Percentiles rank a stretch among this genome's conserved stretches.
These are phyloP conservation scores for Pao palembangensis DNA, from an alignment of 2,113 vertebrate genomes.

Conservation along the genomic window DNA sequence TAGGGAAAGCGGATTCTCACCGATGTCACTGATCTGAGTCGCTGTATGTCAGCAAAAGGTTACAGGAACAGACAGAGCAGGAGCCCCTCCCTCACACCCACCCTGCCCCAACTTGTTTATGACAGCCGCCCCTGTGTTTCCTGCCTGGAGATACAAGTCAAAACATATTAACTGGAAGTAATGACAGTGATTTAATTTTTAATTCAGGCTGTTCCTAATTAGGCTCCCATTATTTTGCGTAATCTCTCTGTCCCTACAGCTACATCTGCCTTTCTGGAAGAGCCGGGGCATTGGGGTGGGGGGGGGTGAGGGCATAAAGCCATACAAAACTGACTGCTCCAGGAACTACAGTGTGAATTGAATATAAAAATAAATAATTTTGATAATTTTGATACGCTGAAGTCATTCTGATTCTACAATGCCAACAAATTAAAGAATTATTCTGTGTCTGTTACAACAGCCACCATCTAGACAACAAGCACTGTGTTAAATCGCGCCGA, in stretches of 20 bases:
- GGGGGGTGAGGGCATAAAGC: slow-evolving; percentile 6
- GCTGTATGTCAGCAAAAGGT: slow-evolving; percentile 33
- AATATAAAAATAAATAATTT: slow-evolving; percentile 4
- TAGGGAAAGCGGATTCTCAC: slow-evolving; percentile 5
- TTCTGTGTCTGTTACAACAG: neutral
- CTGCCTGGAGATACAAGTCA: slow-evolving; percentile 51
- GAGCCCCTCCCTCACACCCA: slow-evolving; percentile 25
- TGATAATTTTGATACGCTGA: too few species aligned
- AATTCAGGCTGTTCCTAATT: slow-evolving; percentile 44
- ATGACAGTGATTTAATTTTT: slow-evolving; percentile 54
- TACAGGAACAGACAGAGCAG: slow-evolving; percentile 29
- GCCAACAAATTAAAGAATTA: neutral
- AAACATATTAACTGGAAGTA: slow-evolving; percentile 59
- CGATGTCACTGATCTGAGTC: slow-evolving; percentile 28
- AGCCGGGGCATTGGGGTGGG: neutral
- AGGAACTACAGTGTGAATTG: neutral
- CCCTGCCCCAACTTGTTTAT: neutral
- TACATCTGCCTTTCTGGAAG: slow-evolving; percentile 18
- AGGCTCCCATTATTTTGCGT: slow-evolving; percentile 39
- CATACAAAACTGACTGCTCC: neutral
- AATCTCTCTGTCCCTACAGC: slow-evolving; percentile 40
- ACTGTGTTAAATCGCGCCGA: neutral
- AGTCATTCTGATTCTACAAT: too few species aligned
- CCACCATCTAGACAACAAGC: neutral
- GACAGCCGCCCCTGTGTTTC: slow-evolving; percentile 25